Evolutionary conservation across 1,140 invertebrate species (phyloP), one percentile per base, ranked within the genome.

Genomic region (Papilio xuthus): DNA sequence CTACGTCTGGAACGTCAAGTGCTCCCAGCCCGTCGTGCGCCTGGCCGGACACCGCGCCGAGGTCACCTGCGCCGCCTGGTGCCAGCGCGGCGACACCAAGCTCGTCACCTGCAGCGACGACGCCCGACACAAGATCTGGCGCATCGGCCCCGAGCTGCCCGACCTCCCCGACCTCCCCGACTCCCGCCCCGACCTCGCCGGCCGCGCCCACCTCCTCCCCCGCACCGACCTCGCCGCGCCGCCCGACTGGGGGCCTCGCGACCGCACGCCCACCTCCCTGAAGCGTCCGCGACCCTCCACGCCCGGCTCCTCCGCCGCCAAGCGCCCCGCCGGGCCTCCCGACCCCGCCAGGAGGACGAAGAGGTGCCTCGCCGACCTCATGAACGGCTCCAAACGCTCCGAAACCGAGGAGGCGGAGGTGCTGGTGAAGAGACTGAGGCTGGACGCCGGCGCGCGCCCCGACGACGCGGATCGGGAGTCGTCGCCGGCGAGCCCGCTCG

Each of bases 51-150:
- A 98, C 86, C 94, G 94, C 18, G 96, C 96, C 8, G 97, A 98
- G 94, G 97, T 98, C 0, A 97, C 97, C 1, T 96, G 96, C 87
- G 97, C 98, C 6, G 96, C 96, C 0, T 98, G 97, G 98, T 96
- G 96, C 77, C 89, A 90, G 78, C 85, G 83, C 18, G 91, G 93
- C 20, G 92, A 94, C 80, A 86, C 93, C 28, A 93, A 96, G 89
- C 92, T 98, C 77, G 96, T 97, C 9, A 98, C 97, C 0, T 97
- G 97, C 88, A 96, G 96, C 50, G 97, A 98, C 88, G 97, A 98
- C 93, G 95, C 96, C 10, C 94, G 95, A 0, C 96, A 97, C 84
- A 96, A 96, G 86, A 95, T 98, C 75, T 98, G 97, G 97, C 94
- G 95, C 63, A 91, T 97, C 20, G 95, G 95, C 37, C 88, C 77